Base-by-base conservation (phyloP, 2,113 vertebrate genomes). In the Cromileptes altivelis region DNA sequence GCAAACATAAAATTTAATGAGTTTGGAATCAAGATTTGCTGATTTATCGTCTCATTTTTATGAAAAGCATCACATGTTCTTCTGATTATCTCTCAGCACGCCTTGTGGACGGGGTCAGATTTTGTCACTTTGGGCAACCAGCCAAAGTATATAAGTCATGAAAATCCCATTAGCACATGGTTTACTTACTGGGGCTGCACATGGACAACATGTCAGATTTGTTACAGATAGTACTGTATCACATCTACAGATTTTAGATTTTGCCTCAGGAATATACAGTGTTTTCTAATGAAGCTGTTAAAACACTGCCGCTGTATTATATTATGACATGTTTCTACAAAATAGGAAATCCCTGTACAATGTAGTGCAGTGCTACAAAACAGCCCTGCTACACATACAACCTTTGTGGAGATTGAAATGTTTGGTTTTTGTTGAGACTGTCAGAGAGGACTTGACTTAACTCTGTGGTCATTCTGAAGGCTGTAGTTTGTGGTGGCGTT, bases 401-500 rank as follows among this genome's bases (percentile, higher is more conserved):
- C 52, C 37, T 69, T 45, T 71, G 45, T 70, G 47, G 61, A 85
- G 80, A 37, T 55, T 61, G 2, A n/a, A n/a, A 23, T 55, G 68
- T 70, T 56, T 18, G 50, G 76, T 80, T 88, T 90, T 76, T 88
- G 80, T 84, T 87, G 82, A 78, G 82, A 85, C 86, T 82, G 45
- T 81, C 74, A 53, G 74, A 71, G 56, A 75, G 58, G 33, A 63
- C 65, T 68, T 75, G 50, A 71, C 64, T 83, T 40, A 23, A 72
- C 73, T 75, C 70, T 75, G 76, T 42, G 84, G 88, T 89, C 84
- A 78, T 62, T 68, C 82, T 25, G 49, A 53, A 88, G 70, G 73
- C 82, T 81, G 68, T 69, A 80, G 81, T 91, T 90, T 93, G 88
- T 89, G 81, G 82, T 81, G 45, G 25, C 62, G 21, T 70, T 67